These are phyloP conservation scores for Quadroppia sp. DNA, from an alignment of 2,888 invertebrate species.

Conservation along the genomic window DNA sequence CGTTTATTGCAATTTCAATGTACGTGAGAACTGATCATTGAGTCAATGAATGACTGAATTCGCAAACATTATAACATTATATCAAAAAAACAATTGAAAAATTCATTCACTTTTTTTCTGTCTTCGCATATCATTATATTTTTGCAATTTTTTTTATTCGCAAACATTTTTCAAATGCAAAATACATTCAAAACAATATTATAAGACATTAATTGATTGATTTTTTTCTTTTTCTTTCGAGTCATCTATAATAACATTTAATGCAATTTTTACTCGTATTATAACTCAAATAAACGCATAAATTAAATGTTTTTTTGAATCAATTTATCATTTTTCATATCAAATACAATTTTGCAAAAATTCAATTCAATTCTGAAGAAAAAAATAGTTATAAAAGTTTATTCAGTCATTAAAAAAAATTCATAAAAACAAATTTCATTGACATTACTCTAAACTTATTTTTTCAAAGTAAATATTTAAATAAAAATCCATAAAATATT, in stretches of 20 bases:
- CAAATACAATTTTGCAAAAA: not conserved
- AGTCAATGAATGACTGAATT: not conserved
- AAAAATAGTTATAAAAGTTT: not conserved
- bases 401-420: not conserved
- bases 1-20: not conserved
- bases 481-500: too few species aligned
- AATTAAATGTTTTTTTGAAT: slow-evolving; percentile 13
- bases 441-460: not conserved
- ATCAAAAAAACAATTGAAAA: too few species aligned
- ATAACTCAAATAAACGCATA: slow-evolving; percentile 1
- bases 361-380: not conserved
- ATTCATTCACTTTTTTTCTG: too few species aligned
- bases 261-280: not conserved
- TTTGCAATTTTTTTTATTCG: too few species aligned
- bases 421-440: not conserved
- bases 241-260: not conserved
- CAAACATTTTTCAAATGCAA: not conserved
- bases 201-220: slow-evolving; percentile 1
- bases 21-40: slow-evolving; percentile 16
- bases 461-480: not conserved
- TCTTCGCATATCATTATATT: too few species aligned
- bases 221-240: not conserved
- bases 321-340: slow-evolving; percentile 17
- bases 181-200: not conserved
- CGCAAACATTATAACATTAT: not conserved